phyloP scores from a whole-genome alignment of 1,140 invertebrate species.

The Eulimnadia texana region DNA sequence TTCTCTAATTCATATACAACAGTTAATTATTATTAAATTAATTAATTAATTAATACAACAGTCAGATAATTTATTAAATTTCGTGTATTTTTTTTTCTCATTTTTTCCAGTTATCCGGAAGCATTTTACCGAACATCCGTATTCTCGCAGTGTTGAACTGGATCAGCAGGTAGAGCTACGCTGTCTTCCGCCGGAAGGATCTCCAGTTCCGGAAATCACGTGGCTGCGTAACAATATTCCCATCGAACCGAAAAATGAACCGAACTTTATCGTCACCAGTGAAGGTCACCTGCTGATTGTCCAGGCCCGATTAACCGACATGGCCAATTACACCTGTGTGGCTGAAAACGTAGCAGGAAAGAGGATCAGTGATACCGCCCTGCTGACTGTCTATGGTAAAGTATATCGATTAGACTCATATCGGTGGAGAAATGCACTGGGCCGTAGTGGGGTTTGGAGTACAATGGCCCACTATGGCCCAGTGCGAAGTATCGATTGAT shows the following conservation, averaged over 20 bases:
- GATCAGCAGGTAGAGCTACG: slow-evolving; percentile 72
- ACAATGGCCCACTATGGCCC: too few relatives aligned
- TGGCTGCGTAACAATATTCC: slow-evolving; percentile 60
- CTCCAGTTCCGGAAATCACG: slow-evolving; percentile 66
- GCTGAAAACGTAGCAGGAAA: slow-evolving; percentile 86
- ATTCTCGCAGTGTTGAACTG: slow-evolving; percentile 63
- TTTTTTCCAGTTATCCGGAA: slow-evolving; percentile 34
- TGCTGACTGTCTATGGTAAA: slow-evolving; percentile 87
- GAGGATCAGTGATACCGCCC: slow-evolving; percentile 66
- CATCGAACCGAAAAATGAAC: slow-evolving; percentile 35
- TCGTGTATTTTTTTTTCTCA: too few relatives aligned
- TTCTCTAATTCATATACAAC: too few relatives aligned
- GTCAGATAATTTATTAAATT: too few relatives aligned
- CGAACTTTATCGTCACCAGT: slow-evolving; percentile 59
- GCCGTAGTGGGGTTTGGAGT: too few relatives aligned
- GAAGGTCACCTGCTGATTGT: slow-evolving; percentile 80
- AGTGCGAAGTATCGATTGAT: too few relatives aligned
- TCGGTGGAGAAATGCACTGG: too few relatives aligned
- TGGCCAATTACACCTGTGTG: slow-evolving; percentile 92
- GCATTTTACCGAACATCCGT: slow-evolving; percentile 45
- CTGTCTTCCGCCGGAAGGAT: slow-evolving; percentile 73
- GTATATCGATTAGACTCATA: too few relatives aligned
- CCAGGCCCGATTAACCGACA: slow-evolving; percentile 66
- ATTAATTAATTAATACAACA: too few relatives aligned
- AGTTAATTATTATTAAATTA: too few relatives aligned